Base-by-base conservation (phyloP, 2,888 invertebrate species). In the Calliphora vomitoria region DNA sequence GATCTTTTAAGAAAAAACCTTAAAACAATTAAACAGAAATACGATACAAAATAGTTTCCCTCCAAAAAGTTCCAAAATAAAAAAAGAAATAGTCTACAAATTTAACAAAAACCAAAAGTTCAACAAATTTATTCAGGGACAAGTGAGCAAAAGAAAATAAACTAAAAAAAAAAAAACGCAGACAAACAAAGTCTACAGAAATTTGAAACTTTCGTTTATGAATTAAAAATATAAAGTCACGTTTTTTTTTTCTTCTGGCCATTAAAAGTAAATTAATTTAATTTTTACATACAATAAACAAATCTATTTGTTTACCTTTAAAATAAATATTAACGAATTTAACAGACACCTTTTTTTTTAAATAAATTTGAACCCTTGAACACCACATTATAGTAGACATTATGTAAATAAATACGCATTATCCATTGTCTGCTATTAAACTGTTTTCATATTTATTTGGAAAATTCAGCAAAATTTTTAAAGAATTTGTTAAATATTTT, bases 101-200 rank as follows among this genome's bases (percentile, higher is more conserved):
- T 20, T 20, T 1, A 44, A 20, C 41, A 66, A 66, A 11, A 66
- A 15, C 10, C 20, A 20, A 66, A 66, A 44, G 66, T 25, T 66
- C 66, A 66, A 66, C 66, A 66, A 41, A 20, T 66, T 66, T 41
- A 1, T 66, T 66, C 66, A 66, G 41, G 66, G 41, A 41, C 66
- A 66, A 13, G 3, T 38, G 35, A 62, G 8, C 35, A 38, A 35
- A 62, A 62, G 4, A 31, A 62, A 8, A 35, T 10, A 62, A 44
- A 66, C 11, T 20, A 44, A 44, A 44, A 35, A 44, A 44, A 44
- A 35, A 38, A 41, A 64, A 38, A 1, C 1, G 35, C 6, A 60
- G 31, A 15, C 8, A 10, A 62, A 41, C 38, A 62, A 66, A 66
- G 0, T 41, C 11, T 13, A 66, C 8, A 20, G 66, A 66, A 66